Evolutionary conservation across 1,140 invertebrate species (phyloP), one percentile per base, ranked within the genome.

Genomic region (Lethrus apterus): DNA sequence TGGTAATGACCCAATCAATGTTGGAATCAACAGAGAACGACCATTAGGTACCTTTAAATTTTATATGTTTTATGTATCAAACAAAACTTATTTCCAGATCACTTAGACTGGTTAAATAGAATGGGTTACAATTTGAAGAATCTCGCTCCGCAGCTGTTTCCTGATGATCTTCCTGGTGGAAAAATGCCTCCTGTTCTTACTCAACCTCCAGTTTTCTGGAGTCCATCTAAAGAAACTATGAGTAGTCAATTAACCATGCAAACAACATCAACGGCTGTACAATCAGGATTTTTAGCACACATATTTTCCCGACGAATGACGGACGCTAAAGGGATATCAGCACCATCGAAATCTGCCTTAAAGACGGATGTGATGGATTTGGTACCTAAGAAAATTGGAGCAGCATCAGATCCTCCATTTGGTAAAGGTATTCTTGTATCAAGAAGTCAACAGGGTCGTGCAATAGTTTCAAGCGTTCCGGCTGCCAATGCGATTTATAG

Each of bases 1-100:
- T 65, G 88, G 88, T 49, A 95, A 95, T 63, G 89, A 95, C 75
- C 91, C 91, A 11, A 89, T 96, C 20, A 93, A 97, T 60, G 74
- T 88, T 42, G 74, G 77, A 31, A 77, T 83, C 44, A 73, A 81
- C 54, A 72, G 77, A 47, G 78, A 81, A 55, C 81, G 84, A 66
- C 83, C 88, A 36, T 80, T 77, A 68, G 84, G 85, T 87, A 71
- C 34, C 62, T 51, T 54, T 50, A 38, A 38, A 23, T n/a, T n/a
- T n/a, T n/a, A n/a, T n/a, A n/a, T n/a, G n/a, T n/a, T n/a, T n/a
- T n/a, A n/a, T n/a, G n/a, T n/a, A n/a, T n/a, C n/a, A n/a, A n/a
- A n/a, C n/a, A n/a, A n/a, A n/a, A n/a, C n/a, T n/a, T n/a, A n/a
- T n/a, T n/a, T n/a, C 19, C 14, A 84, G 88, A 90, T 73, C 85